A percentile compares a stretch with the other conserved stretches of the same genome.
Conservation (phyloP, 1,140 invertebrate genomes). For the Anadara kagoshimensis region DNA sequence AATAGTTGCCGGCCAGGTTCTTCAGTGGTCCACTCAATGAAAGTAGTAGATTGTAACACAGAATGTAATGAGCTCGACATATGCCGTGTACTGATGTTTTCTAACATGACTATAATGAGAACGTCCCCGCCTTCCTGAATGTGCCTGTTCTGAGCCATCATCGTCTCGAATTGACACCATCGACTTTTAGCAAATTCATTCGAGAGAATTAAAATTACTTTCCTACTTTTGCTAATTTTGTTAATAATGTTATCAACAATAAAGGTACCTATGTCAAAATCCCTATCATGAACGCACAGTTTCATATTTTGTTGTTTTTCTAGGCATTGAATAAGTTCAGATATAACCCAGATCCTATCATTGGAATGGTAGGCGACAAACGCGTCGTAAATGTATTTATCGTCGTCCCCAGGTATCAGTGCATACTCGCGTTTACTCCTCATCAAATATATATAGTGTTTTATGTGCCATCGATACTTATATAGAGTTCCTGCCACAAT, state of each 20-base stretch:
- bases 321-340: not conserved
- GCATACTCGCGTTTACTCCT: not conserved
- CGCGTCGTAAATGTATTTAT: not conserved
- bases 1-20: no score
- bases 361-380: slow-evolving; percentile 1
- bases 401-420: not conserved
- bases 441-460: no score
- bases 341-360: not conserved
- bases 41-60: not conserved
- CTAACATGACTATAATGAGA: slow-evolving; percentile 10
- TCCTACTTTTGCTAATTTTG: slow-evolving; percentile 77
- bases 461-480: not conserved
- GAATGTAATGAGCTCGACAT: slow-evolving; percentile 21
- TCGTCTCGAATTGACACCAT: no score
- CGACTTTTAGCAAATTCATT: no score
- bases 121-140: slow-evolving; percentile 8
- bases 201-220: no score
- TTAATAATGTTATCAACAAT: slow-evolving; percentile 78
- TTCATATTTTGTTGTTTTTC: slow-evolving; percentile 72
- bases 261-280: slow-evolving; percentile 85
- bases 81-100: slow-evolving; percentile 13
- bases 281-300: slow-evolving; percentile 91
- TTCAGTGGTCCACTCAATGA: no score
- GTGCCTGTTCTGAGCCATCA: slow-evolving; percentile 69
- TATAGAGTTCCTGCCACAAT: not conserved